phyloP scores from a whole-genome alignment of 1,140 invertebrate species.

The silkworm (Bombyx mori) region DNA sequence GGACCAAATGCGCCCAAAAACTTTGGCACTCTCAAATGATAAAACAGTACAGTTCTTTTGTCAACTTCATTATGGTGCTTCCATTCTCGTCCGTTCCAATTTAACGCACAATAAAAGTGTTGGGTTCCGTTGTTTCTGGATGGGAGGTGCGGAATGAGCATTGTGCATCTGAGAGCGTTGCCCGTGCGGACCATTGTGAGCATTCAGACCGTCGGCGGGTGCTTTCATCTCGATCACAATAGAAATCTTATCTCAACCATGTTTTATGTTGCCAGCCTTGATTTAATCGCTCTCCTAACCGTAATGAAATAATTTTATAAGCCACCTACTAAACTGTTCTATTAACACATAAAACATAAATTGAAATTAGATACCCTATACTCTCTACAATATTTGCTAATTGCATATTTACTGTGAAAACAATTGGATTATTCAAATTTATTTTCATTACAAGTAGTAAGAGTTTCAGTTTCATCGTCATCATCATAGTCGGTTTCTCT shows the following conservation, averaged over 20 bases:
- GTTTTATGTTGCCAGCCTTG: slow-evolving; percentile 34
- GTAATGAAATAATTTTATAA: no score
- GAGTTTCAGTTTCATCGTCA: no score
- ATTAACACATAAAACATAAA: no score
- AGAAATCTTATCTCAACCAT: slow-evolving; percentile 45
- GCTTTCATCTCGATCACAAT: slow-evolving; percentile 52
- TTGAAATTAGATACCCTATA: no score
- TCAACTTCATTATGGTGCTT: slow-evolving; percentile 22
- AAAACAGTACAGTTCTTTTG: slow-evolving; percentile 9
- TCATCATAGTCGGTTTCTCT: no score
- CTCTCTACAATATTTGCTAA: no score
- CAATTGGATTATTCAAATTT: no score
- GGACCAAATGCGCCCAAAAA: no score
- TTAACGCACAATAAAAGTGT: slow-evolving; percentile 55
- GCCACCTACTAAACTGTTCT: no score
- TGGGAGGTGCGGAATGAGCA: slow-evolving; percentile 43
- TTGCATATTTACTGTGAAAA: no score
- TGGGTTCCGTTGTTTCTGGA: slow-evolving; percentile 50
- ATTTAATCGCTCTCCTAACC: slow-evolving; percentile 29
- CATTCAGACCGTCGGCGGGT: slow-evolving; percentile 7
- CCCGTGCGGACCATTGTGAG: slow-evolving; percentile 30
- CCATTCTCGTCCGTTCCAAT: slow-evolving; percentile 43
- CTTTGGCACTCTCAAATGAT: no score
- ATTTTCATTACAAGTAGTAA: no score
- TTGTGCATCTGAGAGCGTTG: slow-evolving; percentile 44